These are phyloP conservation scores for Mimas tiliae DNA, from an alignment of 2,888 invertebrate genomes.

Conservation along the genomic window DNA sequence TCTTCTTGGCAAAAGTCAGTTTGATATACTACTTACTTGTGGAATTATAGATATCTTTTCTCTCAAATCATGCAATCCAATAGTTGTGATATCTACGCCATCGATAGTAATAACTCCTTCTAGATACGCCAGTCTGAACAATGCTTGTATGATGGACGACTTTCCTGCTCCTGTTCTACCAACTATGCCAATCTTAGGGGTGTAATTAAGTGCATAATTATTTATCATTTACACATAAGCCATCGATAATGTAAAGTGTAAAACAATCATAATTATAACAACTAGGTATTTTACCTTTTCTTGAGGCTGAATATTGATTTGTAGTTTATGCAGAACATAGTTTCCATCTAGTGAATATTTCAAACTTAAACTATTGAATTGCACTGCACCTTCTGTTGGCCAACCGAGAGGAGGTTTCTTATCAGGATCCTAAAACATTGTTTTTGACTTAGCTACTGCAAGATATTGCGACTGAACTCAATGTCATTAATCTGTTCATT, in stretches of 20 bases:
- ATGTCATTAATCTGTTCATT: neutral
- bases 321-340: constrained; percentile 82
- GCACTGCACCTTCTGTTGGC: constrained; percentile 81
- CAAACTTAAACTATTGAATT: constrained; percentile 77
- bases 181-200: constrained; percentile 85
- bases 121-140: constrained; percentile 87
- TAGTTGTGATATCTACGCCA: constrained; percentile 82
- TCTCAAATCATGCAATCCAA: constrained; percentile 86
- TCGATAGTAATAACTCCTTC: constrained; percentile 89
- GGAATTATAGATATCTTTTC: constrained; percentile 87
- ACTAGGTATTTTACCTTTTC: constrained; percentile 77
- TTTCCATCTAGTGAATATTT: constrained; percentile 81
- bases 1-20: neutral
- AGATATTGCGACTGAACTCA: neutral
- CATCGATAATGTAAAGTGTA: constrained; percentile 19
- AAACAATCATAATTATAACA: neutral
- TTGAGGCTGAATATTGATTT: constrained; percentile 72
- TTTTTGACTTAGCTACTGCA: neutral
- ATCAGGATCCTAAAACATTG: constrained; percentile 50
- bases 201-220: too few species aligned
- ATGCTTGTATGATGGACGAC: constrained; percentile 87
- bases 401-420: constrained; percentile 73
- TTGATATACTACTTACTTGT: constrained; percentile 67
- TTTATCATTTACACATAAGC: neutral
- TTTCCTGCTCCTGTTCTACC: constrained; percentile 89